phyloP scores from a whole-genome alignment of 2,113 vertebrate species.

The Ranitomeya variabilis region DNA sequence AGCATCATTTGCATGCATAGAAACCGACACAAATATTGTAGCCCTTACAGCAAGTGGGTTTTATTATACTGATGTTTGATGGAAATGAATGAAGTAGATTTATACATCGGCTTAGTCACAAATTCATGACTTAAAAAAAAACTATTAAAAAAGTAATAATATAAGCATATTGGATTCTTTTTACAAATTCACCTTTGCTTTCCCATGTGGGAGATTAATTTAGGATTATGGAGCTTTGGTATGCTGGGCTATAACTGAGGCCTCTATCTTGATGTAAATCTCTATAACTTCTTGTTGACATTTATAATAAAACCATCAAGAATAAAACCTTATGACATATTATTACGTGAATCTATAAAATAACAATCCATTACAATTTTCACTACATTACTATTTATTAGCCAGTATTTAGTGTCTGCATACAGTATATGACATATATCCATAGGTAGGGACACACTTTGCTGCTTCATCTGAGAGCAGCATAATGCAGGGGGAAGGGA shows the following conservation, averaged over 20 bases:
- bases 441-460: no score
- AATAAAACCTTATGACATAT: background rate
- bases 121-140: background rate
- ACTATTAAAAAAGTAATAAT: background rate
- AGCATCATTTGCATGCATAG: conserved; percentile 48
- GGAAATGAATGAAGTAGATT: conserved; percentile 10
- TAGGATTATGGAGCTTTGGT: background rate
- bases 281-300: background rate
- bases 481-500: no score
- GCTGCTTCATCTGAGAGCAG: no score
- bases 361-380: no score
- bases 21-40: background rate
- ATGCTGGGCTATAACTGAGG: background rate
- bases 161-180: conserved; percentile 41
- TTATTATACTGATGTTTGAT: conserved; percentile 25
- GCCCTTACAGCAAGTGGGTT: conserved; percentile 30
- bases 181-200: background rate
- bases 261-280: background rate
- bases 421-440: no score
- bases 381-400: no score
- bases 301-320: background rate
- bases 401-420: no score
- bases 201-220: background rate
- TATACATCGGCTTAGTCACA: conserved; percentile 25
- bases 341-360: no score